Conservation (phyloP, 1,140 invertebrate genomes). For the Probaryconus sp. region DNA sequence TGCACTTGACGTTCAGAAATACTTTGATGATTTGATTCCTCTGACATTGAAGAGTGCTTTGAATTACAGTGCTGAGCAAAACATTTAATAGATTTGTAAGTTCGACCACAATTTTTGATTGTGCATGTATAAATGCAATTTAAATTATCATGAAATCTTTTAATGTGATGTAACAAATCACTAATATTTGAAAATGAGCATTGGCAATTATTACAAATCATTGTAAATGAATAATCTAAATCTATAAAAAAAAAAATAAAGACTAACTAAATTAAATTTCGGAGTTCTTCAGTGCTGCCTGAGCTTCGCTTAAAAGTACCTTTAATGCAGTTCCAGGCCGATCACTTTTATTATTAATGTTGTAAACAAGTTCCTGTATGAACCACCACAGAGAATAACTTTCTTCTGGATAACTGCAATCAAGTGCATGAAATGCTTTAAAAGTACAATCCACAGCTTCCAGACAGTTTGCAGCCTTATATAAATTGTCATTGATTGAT, state of each 20-base stretch:
- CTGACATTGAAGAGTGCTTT: background rate
- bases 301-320: background rate
- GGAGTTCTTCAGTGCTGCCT: background rate
- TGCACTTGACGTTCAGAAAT: no score
- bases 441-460: slow-evolving; percentile 3
- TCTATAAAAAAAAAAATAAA: no score
- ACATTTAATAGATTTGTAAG: slow-evolving; percentile 7
- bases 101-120: slow-evolving; percentile 7
- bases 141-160: background rate
- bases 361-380: background rate
- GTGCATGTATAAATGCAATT: slow-evolving; percentile 6
- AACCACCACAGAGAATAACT: slow-evolving; percentile 1
- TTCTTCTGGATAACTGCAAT: slow-evolving; percentile 1
- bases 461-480: slow-evolving; percentile 3
- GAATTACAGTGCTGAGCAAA: slow-evolving; percentile 8
- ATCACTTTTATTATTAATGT: background rate
- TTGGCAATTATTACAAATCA: slow-evolving; percentile 13
- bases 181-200: slow-evolving; percentile 11
- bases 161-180: slow-evolving; percentile 7
- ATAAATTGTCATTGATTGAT: background rate
- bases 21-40: no score
- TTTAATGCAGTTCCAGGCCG: slow-evolving; percentile 1
- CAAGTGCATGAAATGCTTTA: slow-evolving; percentile 5
- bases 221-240: slow-evolving; percentile 5
- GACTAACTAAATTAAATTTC: background rate